Conservation (phyloP, 2,113 vertebrate species). For the Tetraodon nigroviridis region DNA sequence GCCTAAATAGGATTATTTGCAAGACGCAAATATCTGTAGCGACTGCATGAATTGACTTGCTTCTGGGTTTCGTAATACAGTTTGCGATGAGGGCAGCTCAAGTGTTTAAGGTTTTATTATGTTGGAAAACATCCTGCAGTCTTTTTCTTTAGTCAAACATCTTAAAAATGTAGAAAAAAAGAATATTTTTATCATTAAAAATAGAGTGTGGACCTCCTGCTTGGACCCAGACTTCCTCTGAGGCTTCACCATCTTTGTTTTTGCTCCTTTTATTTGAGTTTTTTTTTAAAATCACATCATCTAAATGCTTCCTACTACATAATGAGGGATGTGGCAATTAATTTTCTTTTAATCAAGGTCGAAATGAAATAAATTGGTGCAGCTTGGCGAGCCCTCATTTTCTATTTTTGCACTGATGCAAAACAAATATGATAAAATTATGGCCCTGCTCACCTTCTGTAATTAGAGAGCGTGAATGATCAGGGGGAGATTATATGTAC, state of each 20-base stretch:
- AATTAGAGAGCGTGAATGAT: constrained; percentile 99
- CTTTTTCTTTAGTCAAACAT: constrained; percentile 61
- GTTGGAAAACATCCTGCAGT: constrained; percentile 47
- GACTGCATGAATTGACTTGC: constrained; percentile 38
- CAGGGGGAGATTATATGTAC: constrained; percentile 86
- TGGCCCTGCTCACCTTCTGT: constrained; percentile 99
- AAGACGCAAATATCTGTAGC: constrained; percentile 28
- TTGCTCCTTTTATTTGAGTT: constrained; percentile 37
- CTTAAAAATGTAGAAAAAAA: neutral
- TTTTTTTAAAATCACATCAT: constrained; percentile 83
- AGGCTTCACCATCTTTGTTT: constrained; percentile 67
- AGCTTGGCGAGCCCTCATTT: constrained; percentile 96
- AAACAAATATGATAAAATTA: constrained; percentile 99
- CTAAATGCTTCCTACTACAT: constrained; percentile 90
- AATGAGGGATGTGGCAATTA: constrained; percentile 99
- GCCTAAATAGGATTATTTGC: constrained; percentile 57
- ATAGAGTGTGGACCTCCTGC: constrained; percentile 54
- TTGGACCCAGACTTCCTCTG: constrained; percentile 60
- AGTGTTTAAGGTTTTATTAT: constrained; percentile 7
- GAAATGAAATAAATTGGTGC: constrained; percentile 99
- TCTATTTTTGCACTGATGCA: constrained; percentile 99
- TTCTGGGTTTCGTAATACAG: constrained; percentile 27
- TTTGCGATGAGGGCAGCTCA: neutral
- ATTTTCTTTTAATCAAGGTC: constrained; percentile 99
- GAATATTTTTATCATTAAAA: constrained; percentile 70